A percentile compares a stretch with the other conserved stretches of the same genome.
These are phyloP conservation scores for Anoura caudifer DNA, from an alignment of 2,113 vertebrate species.

Conservation along the genomic window DNA sequence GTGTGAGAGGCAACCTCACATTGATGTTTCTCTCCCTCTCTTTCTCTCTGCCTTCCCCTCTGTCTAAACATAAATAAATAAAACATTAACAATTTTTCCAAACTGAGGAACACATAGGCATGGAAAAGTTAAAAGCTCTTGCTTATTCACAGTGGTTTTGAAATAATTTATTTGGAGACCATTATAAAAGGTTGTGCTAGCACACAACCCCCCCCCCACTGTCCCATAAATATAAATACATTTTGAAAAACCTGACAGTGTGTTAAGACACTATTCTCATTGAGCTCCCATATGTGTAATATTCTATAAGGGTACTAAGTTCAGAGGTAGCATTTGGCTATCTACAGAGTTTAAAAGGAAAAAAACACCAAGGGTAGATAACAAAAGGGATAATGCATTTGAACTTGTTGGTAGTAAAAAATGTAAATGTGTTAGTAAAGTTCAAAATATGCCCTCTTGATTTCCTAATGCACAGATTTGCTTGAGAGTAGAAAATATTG, in stretches of 20 bases:
- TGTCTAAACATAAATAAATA: too few species aligned
- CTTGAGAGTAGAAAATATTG: neutral
- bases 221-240: slow-evolving; percentile 18
- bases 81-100: neutral
- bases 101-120: neutral
- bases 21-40: too few species aligned
- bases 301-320: neutral
- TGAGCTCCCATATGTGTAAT: neutral
- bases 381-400: neutral
- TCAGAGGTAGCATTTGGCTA: neutral
- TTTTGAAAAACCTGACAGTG: slow-evolving; percentile 8
- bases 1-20: too few species aligned
- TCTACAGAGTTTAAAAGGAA: neutral
- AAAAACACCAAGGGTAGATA: neutral
- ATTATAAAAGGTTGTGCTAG: neutral
- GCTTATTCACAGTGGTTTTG: slow-evolving; percentile 41
- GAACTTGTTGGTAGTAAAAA: neutral
- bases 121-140: slow-evolving; percentile 27
- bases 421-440: neutral
- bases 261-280: neutral
- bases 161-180: slow-evolving; percentile 64
- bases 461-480: neutral
- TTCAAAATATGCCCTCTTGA: neutral
- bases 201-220: neutral
- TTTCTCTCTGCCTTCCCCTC: too few species aligned